Base-by-base conservation (phyloP, 2,797 vertebrate species). In the Protosalanx chinensis region DNA sequence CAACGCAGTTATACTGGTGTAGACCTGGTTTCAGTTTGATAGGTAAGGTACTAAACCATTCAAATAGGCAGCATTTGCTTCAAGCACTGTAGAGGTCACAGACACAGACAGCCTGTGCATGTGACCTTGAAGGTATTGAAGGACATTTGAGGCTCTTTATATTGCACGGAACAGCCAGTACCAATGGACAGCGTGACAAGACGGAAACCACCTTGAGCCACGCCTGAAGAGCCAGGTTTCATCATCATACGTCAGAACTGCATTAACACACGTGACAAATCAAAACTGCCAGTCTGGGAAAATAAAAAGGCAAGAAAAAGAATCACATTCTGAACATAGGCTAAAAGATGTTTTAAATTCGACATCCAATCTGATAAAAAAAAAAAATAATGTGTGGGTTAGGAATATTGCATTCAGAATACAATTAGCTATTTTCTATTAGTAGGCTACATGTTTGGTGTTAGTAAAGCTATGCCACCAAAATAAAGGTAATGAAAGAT, bases 401-500 rank as follows among this genome's bases (percentile, higher is more conserved):
- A n/a, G 12, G 77, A 72, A 79, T 85, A 76, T 71, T 77, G 76
- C 70, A 75, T 80, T 77, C 49, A 49, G 16, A 62, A 71, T 77
- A 81, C 76, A 81, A 81, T 83, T 79, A 73, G 82, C 78, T 87
- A 82, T 85, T 85, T 83, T 75, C 84, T 70, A 66, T 82, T 76
- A 82, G 77, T 56, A 56, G 15, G 18, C 15, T 56, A 56, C 51
- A 85, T 82, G 77, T 85, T 81, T 66, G 57, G 78, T 70, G 83
- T 85, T 85, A 87, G 84, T 89, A 90, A 91, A 91, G 88, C 89
- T 91, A 79, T 87, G 85, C 81, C 85, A 88, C 88, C 87, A 85
- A 84, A 84, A 81, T 56, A 76, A 83, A 67, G 77, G 58, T 72
- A 46, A 70, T 64, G 70, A 68, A 71, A 75, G 61, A 73, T 67